Percentiles rank a stretch among this genome's conserved stretches.
phyloP scores from a whole-genome alignment of 2,888 invertebrate genomes.

The Chironomus riparius region DNA sequence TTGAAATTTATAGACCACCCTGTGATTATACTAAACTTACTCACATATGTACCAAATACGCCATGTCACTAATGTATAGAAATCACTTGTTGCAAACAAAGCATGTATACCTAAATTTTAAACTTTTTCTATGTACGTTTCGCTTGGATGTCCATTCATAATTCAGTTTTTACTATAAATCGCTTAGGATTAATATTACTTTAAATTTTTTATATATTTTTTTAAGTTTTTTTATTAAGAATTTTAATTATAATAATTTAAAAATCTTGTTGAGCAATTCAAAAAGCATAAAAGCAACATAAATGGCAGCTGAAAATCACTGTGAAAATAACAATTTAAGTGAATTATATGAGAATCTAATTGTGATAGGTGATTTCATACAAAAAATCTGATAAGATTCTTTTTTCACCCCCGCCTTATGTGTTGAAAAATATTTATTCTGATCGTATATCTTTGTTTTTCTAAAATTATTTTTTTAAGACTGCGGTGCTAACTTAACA shows the following conservation, averaged over 20 bases:
- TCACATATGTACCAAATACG: background rate
- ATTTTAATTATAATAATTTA: background rate
- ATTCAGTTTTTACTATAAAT: background rate
- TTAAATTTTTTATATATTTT: conserved; percentile 13
- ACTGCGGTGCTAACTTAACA: conserved; percentile 86
- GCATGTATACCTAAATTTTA: background rate
- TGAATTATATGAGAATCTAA: conserved; percentile 25
- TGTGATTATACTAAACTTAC: conserved; percentile 9
- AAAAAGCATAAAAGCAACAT: background rate
- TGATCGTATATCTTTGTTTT: no score
- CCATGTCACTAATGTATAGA: background rate
- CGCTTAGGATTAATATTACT: conserved; percentile 20
- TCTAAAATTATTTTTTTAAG: conserved; percentile 43
- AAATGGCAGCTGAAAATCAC: conserved; percentile 20
- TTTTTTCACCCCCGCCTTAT: background rate
- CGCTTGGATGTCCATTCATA: background rate
- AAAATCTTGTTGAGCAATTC: background rate
- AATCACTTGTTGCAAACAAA: conserved; percentile 21
- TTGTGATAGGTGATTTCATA: conserved; percentile 17
- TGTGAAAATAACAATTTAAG: conserved; percentile 20
- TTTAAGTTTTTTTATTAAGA: conserved; percentile 9
- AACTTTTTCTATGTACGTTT: conserved; percentile 3
- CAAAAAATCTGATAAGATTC: background rate
- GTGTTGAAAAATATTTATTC: background rate
- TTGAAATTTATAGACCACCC: conserved; percentile 1